Conservation (phyloP, 2,113 vertebrate genomes). For the Xenopus borealis region DNA sequence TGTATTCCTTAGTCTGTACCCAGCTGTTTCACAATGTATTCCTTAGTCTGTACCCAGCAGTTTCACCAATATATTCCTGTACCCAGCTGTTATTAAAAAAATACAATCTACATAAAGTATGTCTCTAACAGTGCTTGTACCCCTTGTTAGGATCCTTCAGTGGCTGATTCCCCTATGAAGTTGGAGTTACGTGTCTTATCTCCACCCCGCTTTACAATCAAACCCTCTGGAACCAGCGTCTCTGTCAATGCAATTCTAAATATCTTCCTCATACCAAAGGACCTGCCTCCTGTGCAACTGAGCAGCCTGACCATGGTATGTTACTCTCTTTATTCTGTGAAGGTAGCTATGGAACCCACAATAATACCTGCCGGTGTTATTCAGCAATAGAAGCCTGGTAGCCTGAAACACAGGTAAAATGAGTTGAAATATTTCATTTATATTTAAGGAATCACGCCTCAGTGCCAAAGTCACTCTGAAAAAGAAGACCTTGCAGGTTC, state of each 20-base stretch:
- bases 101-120: no score
- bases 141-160: constrained; percentile 63
- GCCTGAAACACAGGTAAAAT: no score
- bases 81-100: no score
- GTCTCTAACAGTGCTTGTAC: no score
- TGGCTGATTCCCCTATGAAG: constrained; percentile 78
- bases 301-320: constrained; percentile 89
- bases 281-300: constrained; percentile 69
- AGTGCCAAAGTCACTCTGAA: constrained; percentile 82
- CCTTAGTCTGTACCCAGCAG: no score
- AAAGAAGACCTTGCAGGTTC: constrained; percentile 74
- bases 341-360: no score
- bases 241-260: constrained; percentile 74
- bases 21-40: no score
- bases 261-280: constrained; percentile 70
- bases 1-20: no score
- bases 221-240: constrained; percentile 76
- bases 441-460: constrained; percentile 76
- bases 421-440: neutral
- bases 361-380: no score
- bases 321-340: neutral
- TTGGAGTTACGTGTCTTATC: constrained; percentile 71
- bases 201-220: constrained; percentile 78
- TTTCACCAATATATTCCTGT: no score
- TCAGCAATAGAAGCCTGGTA: no score